Percentiles rank a stretch among this genome's conserved stretches.
Evolutionary conservation across 2,888 invertebrate species (phyloP).

Genomic region (Lydus trimaculatus): DNA sequence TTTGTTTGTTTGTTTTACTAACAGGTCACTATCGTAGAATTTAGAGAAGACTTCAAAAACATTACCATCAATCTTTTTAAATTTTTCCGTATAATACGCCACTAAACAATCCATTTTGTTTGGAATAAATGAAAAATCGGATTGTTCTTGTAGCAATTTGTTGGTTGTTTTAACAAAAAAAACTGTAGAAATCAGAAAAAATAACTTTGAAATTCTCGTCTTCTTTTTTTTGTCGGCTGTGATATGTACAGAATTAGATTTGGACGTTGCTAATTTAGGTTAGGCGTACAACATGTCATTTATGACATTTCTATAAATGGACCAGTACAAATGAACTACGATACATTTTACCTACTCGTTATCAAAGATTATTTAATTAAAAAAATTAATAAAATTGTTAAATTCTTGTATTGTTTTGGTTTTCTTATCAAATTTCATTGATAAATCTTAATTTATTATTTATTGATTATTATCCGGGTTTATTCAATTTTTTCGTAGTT

Average conservation of each 20-base stretch:
- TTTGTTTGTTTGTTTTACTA: constrained; percentile 30
- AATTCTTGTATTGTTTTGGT: not conserved
- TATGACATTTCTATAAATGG: not conserved
- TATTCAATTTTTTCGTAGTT: not conserved
- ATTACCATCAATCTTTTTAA: constrained; percentile 48
- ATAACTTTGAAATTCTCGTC: not conserved
- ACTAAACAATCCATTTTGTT: constrained; percentile 47
- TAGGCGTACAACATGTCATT: constrained; percentile 6
- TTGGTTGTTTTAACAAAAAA: not conserved
- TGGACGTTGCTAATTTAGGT: constrained; percentile 10
- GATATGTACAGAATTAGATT: constrained; percentile 10
- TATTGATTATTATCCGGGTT: not conserved
- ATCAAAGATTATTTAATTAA: not conserved
- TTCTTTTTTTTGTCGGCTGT: not conserved
- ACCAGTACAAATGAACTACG: not conserved
- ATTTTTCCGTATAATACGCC: constrained; percentile 48
- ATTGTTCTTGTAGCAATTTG: not conserved
- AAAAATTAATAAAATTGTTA: not conserved
- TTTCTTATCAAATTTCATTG: not conserved
- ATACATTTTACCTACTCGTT: not conserved
- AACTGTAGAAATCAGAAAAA: not conserved
- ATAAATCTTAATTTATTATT: not conserved
- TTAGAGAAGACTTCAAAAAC: constrained; percentile 50
- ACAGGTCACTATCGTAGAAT: constrained; percentile 49
- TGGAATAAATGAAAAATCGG: not conserved